Percentiles rank a stretch among this genome's conserved stretches.
Evolutionary conservation across 2,888 invertebrate genomes (phyloP).

Genomic region (Catocala sponsa): DNA sequence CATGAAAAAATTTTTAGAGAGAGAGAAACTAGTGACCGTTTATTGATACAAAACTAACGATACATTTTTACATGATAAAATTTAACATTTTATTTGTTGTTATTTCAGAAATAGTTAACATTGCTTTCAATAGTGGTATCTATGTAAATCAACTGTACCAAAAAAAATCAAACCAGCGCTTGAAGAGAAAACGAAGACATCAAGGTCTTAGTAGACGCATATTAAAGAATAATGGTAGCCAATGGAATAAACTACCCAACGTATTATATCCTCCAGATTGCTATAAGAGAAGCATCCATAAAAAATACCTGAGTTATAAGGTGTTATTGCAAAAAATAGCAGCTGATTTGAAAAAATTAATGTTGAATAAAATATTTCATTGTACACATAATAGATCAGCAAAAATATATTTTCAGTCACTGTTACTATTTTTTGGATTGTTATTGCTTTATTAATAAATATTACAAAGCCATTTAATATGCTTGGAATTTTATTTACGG

Average conservation of each 20-base stretch:
- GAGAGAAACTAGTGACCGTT: background rate
- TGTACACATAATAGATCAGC: slow-evolving; percentile 21
- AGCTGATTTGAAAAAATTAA: slow-evolving; percentile 22
- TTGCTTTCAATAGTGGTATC: slow-evolving; percentile 10
- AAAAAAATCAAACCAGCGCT: slow-evolving; percentile 1
- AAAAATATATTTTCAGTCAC: slow-evolving; percentile 2
- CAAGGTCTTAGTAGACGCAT: slow-evolving; percentile 9
- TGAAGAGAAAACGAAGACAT: slow-evolving; percentile 18
- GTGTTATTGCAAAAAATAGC: slow-evolving; percentile 26
- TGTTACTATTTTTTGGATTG: slow-evolving; percentile 6
- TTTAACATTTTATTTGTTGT: slow-evolving; percentile 16
- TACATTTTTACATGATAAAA: background rate
- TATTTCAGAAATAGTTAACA: slow-evolving; percentile 32
- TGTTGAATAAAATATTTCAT: slow-evolving; percentile 23
- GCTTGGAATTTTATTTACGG: slow-evolving; percentile 4
- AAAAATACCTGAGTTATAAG: slow-evolving; percentile 26
- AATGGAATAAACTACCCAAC: slow-evolving; percentile 3
- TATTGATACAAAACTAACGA: background rate
- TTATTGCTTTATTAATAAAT: slow-evolving; percentile 11
- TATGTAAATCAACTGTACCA: slow-evolving; percentile 3
- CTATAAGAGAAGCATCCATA: slow-evolving; percentile 10
- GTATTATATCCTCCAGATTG: background rate
- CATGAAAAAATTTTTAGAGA: slow-evolving; percentile 69
- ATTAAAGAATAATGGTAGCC: slow-evolving; percentile 1
- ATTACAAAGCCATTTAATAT: slow-evolving; percentile 3